Conservation (phyloP, 2,797 vertebrate species). For the Antrozous pallidus region DNA sequence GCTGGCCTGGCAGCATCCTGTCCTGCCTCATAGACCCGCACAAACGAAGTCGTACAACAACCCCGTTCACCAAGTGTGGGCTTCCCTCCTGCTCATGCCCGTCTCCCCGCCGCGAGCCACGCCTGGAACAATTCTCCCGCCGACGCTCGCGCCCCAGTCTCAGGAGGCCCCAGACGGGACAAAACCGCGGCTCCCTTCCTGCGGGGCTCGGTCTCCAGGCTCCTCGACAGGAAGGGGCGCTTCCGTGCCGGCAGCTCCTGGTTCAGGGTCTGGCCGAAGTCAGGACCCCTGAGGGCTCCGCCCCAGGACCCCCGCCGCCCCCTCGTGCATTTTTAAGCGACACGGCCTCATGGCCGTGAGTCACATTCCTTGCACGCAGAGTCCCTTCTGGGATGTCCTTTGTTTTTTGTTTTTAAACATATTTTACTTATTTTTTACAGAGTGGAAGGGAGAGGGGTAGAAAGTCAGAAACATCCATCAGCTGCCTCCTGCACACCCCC, state of each 20-base stretch:
- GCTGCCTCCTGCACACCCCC: too few species aligned
- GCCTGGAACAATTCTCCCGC: neutral
- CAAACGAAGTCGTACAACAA: neutral
- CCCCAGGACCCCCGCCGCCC: neutral
- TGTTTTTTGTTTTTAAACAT: too few species aligned
- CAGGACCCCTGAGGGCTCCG: neutral
- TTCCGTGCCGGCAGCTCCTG: neutral
- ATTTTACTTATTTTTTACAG: too few species aligned
- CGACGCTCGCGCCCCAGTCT: neutral
- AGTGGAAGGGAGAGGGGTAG: too few species aligned
- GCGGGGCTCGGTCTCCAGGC: neutral
- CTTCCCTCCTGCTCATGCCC: neutral
- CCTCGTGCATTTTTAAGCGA: neutral
- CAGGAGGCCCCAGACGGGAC: neutral
- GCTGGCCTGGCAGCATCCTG: neutral
- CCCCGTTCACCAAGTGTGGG: neutral
- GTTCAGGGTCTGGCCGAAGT: neutral
- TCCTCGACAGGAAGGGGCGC: neutral
- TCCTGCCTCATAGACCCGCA: neutral
- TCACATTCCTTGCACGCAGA: neutral
- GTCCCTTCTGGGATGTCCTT: neutral
- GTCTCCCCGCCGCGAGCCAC: neutral
- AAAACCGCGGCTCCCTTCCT: neutral
- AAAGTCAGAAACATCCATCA: too few species aligned
- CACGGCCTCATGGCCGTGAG: neutral